These are phyloP conservation scores for Glaucopsyche alexis DNA, from an alignment of 2,888 invertebrate species.

Conservation along the genomic window DNA sequence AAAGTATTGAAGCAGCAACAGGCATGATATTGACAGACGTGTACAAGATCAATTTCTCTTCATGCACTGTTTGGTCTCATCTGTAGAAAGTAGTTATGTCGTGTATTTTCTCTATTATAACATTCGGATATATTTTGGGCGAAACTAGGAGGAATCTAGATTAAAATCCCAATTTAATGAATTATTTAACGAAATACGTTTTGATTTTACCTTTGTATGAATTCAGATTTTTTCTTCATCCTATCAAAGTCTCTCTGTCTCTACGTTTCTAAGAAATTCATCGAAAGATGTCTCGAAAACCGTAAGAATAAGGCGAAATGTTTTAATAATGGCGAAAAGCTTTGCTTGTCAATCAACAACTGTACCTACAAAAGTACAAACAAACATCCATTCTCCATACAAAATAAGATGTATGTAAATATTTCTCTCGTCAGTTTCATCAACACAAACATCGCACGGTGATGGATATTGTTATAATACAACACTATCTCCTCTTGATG, in stretches of 20 bases:
- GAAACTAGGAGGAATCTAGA: background rate
- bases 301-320: too few species aligned
- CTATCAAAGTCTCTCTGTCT: too few species aligned
- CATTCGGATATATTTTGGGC: background rate
- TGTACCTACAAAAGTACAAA: background rate
- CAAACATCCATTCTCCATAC: constrained; percentile 10
- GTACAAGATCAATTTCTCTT: constrained; percentile 15
- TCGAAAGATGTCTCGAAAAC: too few species aligned
- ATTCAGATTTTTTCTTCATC: too few species aligned
- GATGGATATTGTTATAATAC: constrained; percentile 26
- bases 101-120: background rate
- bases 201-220: too few species aligned
- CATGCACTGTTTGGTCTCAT: constrained; percentile 17
- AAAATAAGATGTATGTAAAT: constrained; percentile 22
- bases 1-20: background rate
- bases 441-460: constrained; percentile 5
- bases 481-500: background rate
- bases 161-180: too few species aligned
- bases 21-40: background rate
- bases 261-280: too few species aligned
- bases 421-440: constrained; percentile 21
- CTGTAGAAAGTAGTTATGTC: constrained; percentile 15
- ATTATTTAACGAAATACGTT: too few species aligned
- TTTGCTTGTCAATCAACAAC: background rate
- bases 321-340: background rate